Evolutionary conservation across 2,888 invertebrate genomes (phyloP), one percentile per base, ranked within the genome.

Genomic region (Thecophora atra): DNA sequence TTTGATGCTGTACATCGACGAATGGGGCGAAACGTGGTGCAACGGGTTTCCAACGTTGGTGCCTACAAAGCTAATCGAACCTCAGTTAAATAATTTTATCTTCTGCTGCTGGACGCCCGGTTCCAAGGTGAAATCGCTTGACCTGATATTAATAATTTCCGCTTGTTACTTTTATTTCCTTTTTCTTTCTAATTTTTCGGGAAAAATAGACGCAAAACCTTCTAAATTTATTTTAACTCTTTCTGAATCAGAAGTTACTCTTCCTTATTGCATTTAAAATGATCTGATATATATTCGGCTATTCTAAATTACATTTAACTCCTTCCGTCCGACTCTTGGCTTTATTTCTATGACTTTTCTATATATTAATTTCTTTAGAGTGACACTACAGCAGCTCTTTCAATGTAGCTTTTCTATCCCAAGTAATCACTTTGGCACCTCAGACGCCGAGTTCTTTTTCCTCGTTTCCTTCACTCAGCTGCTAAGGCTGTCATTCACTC

Each of bases 1-100:
- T 24, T 64, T 64, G 37, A 37, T 64, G 17, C 15, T 11, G 47
- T n/a, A 17, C 47, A 47, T 47, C 47, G 47, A n/a, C n/a, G n/a
- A 11, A n/a, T 47, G 47, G 47, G 6, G n/a, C 8, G 47, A n/a
- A 47, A 11, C 37, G n/a, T 17, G 47, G 47, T 47, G 44, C 15
- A 15, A 5, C 47, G 47, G 47, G 15, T n/a, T 4, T 47, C 8
- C 42, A 21, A 24, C 44, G 21, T 44, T 17, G 44, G 47, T 64
- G 64, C 24, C 11, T 63, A 17, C 21, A n/a, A 15, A 8, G 47
- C 56, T 13, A 17, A 15, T 63, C 15, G 37, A 6, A 37, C 37
- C n/a, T 37, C 0, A n/a, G 24, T n/a, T 63, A 42, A 1, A 37
- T 42, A 8, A 21, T 63, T 42, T 62, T 5, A n/a, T 62, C 15